A percentile compares a stretch with the other conserved stretches of the same genome.
Evolutionary conservation across 2,797 vertebrate species (phyloP).

Genomic region (Labroides dimidiatus): DNA sequence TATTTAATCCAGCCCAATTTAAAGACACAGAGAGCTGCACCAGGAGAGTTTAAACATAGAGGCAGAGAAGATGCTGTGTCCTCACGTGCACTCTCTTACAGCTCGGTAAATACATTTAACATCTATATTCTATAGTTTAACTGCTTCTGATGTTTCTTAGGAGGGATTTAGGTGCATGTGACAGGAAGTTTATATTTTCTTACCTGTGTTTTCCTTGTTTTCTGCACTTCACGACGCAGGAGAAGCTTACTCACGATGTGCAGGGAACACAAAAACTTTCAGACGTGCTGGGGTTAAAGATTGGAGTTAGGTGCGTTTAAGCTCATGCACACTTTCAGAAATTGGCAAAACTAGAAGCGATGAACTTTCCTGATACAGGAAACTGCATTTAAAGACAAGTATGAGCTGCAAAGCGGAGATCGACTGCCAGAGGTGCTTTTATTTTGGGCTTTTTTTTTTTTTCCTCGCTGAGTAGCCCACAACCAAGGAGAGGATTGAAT

Average conservation of each 20-base stretch:
- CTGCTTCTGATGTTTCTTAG: no score
- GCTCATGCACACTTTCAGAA: neutral
- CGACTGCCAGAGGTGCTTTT: constrained; percentile 14
- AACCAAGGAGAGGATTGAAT: constrained; percentile 37
- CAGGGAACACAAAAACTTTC: neutral
- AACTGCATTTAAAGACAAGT: constrained; percentile 4
- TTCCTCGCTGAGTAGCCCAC: constrained; percentile 13
- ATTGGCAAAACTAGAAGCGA: neutral
- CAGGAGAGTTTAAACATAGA: constrained; percentile 9
- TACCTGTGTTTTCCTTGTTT: no score
- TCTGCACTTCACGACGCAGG: no score
- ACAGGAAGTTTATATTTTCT: no score
- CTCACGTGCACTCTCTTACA: neutral
- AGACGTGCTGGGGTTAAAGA: neutral
- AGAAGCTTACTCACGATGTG: neutral
- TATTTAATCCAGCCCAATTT: constrained; percentile 53
- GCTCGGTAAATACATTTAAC: neutral
- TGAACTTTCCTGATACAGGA: neutral
- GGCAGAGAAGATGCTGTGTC: neutral
- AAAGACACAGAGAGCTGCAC: constrained; percentile 26
- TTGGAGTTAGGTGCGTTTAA: neutral
- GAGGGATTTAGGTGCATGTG: no score
- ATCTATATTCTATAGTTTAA: no score
- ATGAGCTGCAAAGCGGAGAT: constrained; percentile 7
- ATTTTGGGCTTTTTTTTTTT: neutral